Conservation (phyloP, 2,888 invertebrate species). For the Heliconius charithonia region DNA sequence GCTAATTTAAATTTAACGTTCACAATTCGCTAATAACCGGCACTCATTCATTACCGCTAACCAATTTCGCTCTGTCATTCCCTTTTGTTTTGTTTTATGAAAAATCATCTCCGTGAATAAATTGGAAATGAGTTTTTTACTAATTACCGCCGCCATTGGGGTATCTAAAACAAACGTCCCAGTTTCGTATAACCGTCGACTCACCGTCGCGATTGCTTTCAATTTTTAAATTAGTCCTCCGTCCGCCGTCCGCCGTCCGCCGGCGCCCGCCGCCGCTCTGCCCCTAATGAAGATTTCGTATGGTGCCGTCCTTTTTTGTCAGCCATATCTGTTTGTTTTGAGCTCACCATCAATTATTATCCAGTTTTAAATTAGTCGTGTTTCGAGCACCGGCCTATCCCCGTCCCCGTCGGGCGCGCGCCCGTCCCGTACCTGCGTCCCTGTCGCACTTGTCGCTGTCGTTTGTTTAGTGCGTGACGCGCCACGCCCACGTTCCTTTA, state of each 20-base stretch:
- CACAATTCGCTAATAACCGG: slow-evolving; percentile 73
- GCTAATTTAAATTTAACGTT: slow-evolving; percentile 73
- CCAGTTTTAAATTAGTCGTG: slow-evolving; percentile 78
- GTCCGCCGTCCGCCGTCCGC: slow-evolving; percentile 45
- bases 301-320: slow-evolving; percentile 79
- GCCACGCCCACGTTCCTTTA: slow-evolving; percentile 71
- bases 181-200: slow-evolving; percentile 67
- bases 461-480: slow-evolving; percentile 83
- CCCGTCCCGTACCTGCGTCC: slow-evolving; percentile 55
- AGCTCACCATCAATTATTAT: slow-evolving; percentile 81
- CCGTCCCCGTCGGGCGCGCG: slow-evolving; percentile 56
- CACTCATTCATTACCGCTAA: slow-evolving; percentile 60
- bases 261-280: slow-evolving; percentile 65
- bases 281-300: slow-evolving; percentile 77
- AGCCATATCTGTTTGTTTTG: slow-evolving; percentile 83
- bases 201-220: slow-evolving; percentile 74
- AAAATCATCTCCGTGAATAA: slow-evolving; percentile 69
- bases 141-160: slow-evolving; percentile 55
- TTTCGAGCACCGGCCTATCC: slow-evolving; percentile 67
- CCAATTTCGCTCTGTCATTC: slow-evolving; percentile 71
- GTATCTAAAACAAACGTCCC: slow-evolving; percentile 59
- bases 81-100: slow-evolving; percentile 69
- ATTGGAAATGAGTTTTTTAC: slow-evolving; percentile 69
- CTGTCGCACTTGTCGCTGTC: slow-evolving; percentile 66
- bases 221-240: slow-evolving; percentile 64